A percentile compares a stretch with the other conserved stretches of the same genome.
These are phyloP conservation scores for Neopipo cinnamomea DNA, from an alignment of 2,113 vertebrate species.

Conservation along the genomic window DNA sequence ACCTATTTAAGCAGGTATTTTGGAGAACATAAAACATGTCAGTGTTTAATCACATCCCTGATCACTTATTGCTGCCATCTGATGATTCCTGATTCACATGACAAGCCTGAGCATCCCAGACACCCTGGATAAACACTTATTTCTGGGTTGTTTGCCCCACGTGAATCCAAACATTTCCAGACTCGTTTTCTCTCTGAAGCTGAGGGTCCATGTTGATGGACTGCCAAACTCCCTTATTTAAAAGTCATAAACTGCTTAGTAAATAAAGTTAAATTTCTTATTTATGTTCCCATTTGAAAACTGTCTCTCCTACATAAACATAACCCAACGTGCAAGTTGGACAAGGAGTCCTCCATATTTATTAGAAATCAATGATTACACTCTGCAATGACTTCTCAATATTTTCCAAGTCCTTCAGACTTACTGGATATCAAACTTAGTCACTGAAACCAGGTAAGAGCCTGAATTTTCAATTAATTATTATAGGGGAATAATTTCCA, in stretches of 20 bases:
- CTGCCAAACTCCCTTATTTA: background rate
- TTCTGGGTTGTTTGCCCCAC: background rate
- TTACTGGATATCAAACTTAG: background rate
- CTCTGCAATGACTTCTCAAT: background rate
- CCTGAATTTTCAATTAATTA: background rate
- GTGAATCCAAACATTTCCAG: background rate
- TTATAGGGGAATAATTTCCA: background rate
- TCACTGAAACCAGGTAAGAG: background rate
- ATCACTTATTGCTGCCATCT: background rate
- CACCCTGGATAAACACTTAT: background rate
- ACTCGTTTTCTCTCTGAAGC: background rate
- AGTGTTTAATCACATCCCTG: background rate
- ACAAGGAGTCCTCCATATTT: background rate
- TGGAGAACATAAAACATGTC: rapidly evolving
- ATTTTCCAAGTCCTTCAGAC: background rate
- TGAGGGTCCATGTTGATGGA: background rate
- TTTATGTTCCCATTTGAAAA: background rate
- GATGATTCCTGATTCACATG: background rate
- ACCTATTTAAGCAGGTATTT: background rate
- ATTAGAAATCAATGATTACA: background rate
- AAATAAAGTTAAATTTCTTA: background rate
- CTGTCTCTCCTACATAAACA: too few species aligned
- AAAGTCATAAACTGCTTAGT: background rate
- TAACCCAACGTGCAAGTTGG: background rate
- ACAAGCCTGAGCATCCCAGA: background rate